Percentiles rank a stretch among this genome's conserved stretches.
Evolutionary conservation across 2,113 vertebrate genomes (phyloP).

Genomic region (Bubo blakistoni): DNA sequence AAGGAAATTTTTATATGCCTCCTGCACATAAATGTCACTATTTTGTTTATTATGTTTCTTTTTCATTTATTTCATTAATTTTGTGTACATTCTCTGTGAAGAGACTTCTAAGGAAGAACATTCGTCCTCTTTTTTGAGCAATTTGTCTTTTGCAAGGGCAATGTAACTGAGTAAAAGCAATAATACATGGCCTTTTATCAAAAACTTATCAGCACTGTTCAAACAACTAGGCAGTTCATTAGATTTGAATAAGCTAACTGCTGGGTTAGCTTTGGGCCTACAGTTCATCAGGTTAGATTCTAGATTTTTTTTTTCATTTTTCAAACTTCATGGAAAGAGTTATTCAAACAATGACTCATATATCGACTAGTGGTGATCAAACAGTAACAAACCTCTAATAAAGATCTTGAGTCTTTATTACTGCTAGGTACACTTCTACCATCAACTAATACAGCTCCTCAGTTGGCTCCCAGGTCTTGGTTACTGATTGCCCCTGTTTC

Average conservation of each 20-base stretch:
- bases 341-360: background rate
- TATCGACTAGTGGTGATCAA: background rate
- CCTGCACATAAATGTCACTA: conserved; percentile 47
- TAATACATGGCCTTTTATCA: conserved; percentile 32
- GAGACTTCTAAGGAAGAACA: background rate
- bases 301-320: background rate
- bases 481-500: rapidly evolving
- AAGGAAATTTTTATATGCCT: conserved; percentile 30
- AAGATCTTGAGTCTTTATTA: background rate
- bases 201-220: conserved; percentile 11
- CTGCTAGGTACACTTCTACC: background rate
- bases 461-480: background rate
- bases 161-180: background rate
- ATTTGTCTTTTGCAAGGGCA: background rate
- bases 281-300: background rate
- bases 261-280: background rate
- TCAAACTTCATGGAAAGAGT: background rate
- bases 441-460: background rate
- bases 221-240: background rate
- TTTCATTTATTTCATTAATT: conserved; percentile 55
- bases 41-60: conserved; percentile 29
- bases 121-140: conserved; percentile 14
- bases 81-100: background rate
- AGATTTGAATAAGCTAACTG: conserved; percentile 1
- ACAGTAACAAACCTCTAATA: background rate